Base-by-base conservation (phyloP, 2,797 vertebrate species). In the Cygnus olor region DNA sequence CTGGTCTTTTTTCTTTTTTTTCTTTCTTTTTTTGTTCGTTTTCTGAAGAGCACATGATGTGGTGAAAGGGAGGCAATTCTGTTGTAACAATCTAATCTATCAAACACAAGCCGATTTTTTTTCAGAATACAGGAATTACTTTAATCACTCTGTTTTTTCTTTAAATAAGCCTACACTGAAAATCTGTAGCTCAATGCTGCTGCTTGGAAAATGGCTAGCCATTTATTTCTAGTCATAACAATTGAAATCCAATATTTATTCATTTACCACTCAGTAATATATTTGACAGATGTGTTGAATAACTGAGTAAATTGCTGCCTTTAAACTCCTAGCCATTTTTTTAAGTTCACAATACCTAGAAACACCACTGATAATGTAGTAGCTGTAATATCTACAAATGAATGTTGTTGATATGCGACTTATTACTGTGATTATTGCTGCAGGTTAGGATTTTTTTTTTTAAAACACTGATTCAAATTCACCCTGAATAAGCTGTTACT, bases 201-300 rank as follows among this genome's bases (percentile, higher is more conserved):
- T 61, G 80, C 61, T 66, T 5, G 0, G 64, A 92, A 91, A 85
- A 73, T 42, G 68, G 34, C 88, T 91, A 45, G 78, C 58, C 70
- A 70, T 96, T 96, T 96, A 89, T 93, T 96, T 96, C 77, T 42
- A 95, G 93, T 88, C 88, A 83, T 81, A 91, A 72, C 84, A 93
- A 89, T 91, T 96, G 96, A 96, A 97, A 96, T 96, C 86, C 94
- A 94, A 84, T 95, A 94, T 95, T 95, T 95, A 95, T 96, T 93
- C 88, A 92, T 93, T 96, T 96, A 89, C 91, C 84, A 81, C 84
- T 91, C 80, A 85, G 90, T 88, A 95, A 95, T 94, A 85, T 76
- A 90, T 95, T 93, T 96, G 95, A 95, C 79, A 96, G 94, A 94
- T 94, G 86, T 95, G 87, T 91, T 93, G 92, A 94, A 89, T 96